Evolutionary conservation across 2,797 vertebrate species (phyloP), one percentile per base, ranked within the genome.

Genomic region (Scolopax rusticola): DNA sequence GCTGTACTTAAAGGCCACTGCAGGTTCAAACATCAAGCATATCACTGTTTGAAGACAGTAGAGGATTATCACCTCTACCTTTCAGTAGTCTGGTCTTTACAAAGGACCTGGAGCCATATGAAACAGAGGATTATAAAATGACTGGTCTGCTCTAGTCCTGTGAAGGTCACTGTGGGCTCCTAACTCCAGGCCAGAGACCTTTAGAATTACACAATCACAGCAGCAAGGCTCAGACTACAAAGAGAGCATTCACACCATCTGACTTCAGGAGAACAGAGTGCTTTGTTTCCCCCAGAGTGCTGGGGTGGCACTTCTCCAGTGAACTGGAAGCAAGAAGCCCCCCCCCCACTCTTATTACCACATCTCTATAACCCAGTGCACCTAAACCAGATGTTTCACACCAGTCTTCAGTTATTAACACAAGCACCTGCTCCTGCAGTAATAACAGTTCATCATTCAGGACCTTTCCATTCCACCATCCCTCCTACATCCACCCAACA

Each of bases 141-240:
- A 47, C 38, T 32, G 10, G 9, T 45, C 47, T 90, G 23, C 32
- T 80, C 48, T 15, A 59, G 14, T 56, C 7, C 84, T 56, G 33
- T 50, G 23, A 89, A 64, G 36, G 65, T 80, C 78, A 83, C 74
- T 50, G 41, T 30, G 32, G 41, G n/a, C 70, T 95, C 32, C 60
- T 54, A 84, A 78, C 76, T 81, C 21, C 51, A 82, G 33, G 59
- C 30, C 81, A 90, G 51, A 89, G 78, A 77, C 67, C 32, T 92
- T 91, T 45, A 71, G 43, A 23, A 74, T 90, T 93, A 77, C 68
- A 87, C 77, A 95, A 47, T 56, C 63, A 28, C 6, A 13, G 81
- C 53, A 92, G 54, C 40, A 76, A 83, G 54, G 36, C 40, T 92
- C 67, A 82, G 48, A 73, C 86, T 90, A 95, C 84, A 97, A 94